Base-by-base conservation (phyloP, 1,140 invertebrate species). In the Gryon sp. region DNA sequence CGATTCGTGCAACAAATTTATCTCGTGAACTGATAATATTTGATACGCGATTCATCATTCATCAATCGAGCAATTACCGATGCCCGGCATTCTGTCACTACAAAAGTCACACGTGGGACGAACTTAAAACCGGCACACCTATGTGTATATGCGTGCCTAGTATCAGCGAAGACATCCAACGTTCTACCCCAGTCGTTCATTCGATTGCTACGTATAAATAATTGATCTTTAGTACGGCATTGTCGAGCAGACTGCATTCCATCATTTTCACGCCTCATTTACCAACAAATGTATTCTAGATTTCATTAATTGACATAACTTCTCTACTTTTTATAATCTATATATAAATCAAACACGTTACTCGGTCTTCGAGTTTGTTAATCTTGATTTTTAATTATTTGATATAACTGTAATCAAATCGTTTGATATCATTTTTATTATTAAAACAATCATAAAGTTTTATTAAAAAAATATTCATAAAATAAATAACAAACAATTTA, bases 221-320 rank as follows among this genome's bases (percentile, higher is more conserved):
- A 53, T 66, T 55, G 72, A 40, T 59, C 53, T 22, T 46, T 19
- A 30, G 48, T 40, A 41, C 57, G 48, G 48, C 74, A 66, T 77
- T 77, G 59, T 77, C 74, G 40, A 26, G 28, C n/a, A 20, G 11
- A 28, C 62, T 40, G 30, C 45, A 57, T 70, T 77, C 46, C 68
- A 36, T 77, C 66, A 68, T 72, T 77, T 72, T 72, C 53, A 77
- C 60, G 75, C 68, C 55, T 77, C 75, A 72, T 72, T 77, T 46
- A 34, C 4, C 32, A 28, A 8, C 16, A 6, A 46, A 59, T 12
- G 3, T 34, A 66, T 41, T 19, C 46, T 55, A 52, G 28, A 30
- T 30, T 57, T 15, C 32, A 46, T 40, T 57, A 24, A 62, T 30
- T 38, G 52, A 69, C 3, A 3, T 66, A 66, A 52, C 52, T 77